phyloP scores from a whole-genome alignment of 1,140 invertebrate species.

The Aleiodes sp. region DNA sequence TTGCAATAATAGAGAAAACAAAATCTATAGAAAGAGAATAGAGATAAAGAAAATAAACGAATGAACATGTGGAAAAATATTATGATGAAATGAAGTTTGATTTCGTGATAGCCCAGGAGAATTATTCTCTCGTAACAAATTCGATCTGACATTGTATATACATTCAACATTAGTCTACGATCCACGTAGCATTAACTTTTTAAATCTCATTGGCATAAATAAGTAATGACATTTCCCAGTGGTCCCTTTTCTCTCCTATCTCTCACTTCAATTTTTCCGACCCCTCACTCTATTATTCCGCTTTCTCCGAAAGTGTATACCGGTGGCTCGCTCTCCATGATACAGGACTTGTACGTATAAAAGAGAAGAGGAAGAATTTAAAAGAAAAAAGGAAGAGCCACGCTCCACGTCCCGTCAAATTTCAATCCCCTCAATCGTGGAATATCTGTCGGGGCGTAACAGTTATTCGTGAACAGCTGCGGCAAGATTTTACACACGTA shows the following conservation, averaged over 20 bases:
- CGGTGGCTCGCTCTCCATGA: neutral
- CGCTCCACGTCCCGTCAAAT: constrained; percentile 4
- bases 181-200: constrained; percentile 34
- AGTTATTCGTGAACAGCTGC: constrained; percentile 20
- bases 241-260: neutral
- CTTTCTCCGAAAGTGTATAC: neutral
- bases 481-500: constrained; percentile 20
- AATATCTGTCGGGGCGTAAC: constrained; percentile 5
- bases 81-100: constrained; percentile 10
- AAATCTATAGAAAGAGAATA: neutral
- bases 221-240: constrained; percentile 4
- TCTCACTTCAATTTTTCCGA: constrained; percentile 7
- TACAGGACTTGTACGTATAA: neutral
- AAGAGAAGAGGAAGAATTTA: neutral
- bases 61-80: constrained; percentile 9
- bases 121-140: constrained; percentile 22
- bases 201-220: constrained; percentile 32
- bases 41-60: neutral
- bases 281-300: constrained; percentile 7
- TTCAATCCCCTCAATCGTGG: neutral
- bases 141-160: constrained; percentile 30
- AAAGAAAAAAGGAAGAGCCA: neutral
- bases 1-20: too few relatives aligned
- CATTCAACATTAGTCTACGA: neutral
- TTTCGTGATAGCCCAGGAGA: neutral